These are phyloP conservation scores for Bucco capensis DNA, from an alignment of 2,113 vertebrate genomes.

Conservation along the genomic window DNA sequence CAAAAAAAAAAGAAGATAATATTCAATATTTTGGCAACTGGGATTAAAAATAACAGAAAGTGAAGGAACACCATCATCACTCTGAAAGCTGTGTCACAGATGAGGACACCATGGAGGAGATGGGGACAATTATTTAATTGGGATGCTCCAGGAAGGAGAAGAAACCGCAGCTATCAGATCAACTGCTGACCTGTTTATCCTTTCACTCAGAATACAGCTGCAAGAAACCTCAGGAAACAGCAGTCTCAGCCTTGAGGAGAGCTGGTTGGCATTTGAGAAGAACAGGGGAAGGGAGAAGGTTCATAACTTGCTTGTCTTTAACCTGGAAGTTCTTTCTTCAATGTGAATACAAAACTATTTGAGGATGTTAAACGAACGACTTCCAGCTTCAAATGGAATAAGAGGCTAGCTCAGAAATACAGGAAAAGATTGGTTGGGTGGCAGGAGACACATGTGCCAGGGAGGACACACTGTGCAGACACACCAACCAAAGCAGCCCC, in stretches of 20 bases:
- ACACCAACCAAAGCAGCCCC: background rate
- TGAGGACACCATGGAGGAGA: background rate
- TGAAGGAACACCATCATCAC: background rate
- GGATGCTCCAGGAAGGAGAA: background rate
- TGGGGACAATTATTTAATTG: background rate
- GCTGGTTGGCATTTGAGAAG: background rate
- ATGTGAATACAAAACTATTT: background rate
- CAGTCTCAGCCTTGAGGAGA: background rate
- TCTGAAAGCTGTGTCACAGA: background rate
- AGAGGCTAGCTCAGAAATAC: background rate
- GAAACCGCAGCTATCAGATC: conserved; percentile 9
- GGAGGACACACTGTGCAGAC: background rate
- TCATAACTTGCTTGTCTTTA: background rate
- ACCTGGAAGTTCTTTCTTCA: background rate
- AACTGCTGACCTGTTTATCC: background rate
- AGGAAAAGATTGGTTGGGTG: background rate
- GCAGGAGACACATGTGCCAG: background rate
- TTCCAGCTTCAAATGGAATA: background rate
- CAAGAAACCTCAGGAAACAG: background rate
- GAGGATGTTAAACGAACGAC: background rate
- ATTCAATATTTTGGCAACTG: background rate
- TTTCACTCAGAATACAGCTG: background rate
- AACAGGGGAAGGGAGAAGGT: background rate
- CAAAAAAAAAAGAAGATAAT: background rate
- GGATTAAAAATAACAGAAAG: background rate